Base-by-base conservation (phyloP, 2,888 invertebrate species). In the Lagria hirta region DNA sequence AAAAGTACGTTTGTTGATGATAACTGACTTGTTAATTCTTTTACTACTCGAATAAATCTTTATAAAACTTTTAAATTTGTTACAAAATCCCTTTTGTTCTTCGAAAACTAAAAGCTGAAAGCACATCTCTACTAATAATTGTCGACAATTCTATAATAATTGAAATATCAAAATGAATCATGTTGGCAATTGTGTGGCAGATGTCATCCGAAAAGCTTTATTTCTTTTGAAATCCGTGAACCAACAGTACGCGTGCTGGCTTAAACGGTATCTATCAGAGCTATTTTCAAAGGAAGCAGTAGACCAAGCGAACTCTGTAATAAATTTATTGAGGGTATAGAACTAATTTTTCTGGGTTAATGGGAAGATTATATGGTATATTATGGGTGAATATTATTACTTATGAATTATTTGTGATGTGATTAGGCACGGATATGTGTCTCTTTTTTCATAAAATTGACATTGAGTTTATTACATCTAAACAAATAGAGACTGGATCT, bases 261-360 rank as follows among this genome's bases (percentile, higher is more conserved):
- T 57, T 56, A 57, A 57, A 57, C 52, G 55, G 54, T 54, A 56
- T 56, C 57, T 57, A 56, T 57, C 53, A 53, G 45, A 37, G 20
- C 40, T 17, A 38, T 44, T 43, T 52, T 51, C 43, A 57, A 55
- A 51, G 45, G 42, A 40, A 44, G 26, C 40, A 48, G 43, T 33
- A 15, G 49, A 16, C 50, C 54, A 50, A 12, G 6, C 20, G 15
- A 20, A 15, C 16, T 24, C 22, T 3, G 16, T 12, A n/a, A n/a
- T 37, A 21, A 15, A 2, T 11, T 16, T 18, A 27, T 37, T 32
- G 14, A 26, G n/a, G 6, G n/a, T 10, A 8, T 7, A 11, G n/a
- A 8, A 12, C n/a, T 10, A 23, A 10, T 34, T 24, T 8, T 10
- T n/a, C 15, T 46, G 47, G 43, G 16, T 8, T 11, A 15, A 22